Evolutionary conservation across 2,888 invertebrate genomes (phyloP), one percentile per base, ranked within the genome.

Genomic region (Pristionchus arcanus): DNA sequence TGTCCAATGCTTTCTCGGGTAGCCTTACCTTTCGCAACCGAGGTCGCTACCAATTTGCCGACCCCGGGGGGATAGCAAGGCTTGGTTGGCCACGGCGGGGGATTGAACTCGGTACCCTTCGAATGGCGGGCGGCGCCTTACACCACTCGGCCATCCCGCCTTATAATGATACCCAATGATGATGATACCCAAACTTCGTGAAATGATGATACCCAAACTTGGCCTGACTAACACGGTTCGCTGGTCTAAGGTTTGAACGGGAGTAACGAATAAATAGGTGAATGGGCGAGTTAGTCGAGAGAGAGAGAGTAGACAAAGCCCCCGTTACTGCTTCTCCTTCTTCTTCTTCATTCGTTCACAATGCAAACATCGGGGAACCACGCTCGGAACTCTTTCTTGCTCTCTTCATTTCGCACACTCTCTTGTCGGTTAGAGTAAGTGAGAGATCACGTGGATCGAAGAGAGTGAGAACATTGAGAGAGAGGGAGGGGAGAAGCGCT

Each of bases 291-390:
- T 71, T 59, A n/a, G 37, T 49, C 37, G 74, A 74, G 74, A 21
- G 19, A 31, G 19, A 31, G 74, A 74, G 74, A 74, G 74, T 74
- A 37, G 74, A 74, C 74, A 74, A 74, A 74, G 74, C 74, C 74
- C 31, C 74, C 34, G 74, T 74, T 74, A 74, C 74, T 74, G 74
- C 74, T 74, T 74, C 37, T 74, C 9, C 68, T 68, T 66, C 68
- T 28, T 31, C 68, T 63, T 63, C n/a, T n/a, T 13, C 68, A 31
- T 49, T 49, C 42, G 42, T 49, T 49, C 42, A 49, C 31, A 74
- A 74, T 25, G 74, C 74, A 74, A 74, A 74, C 74, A 74, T 15
- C 19, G 63, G 59, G 19, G 59, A 63, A 63, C 63, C 63, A 31
- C 71, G 71, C 28, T 74, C 74, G 31, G 74, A 74, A 74, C 74